Conservation (phyloP, 2,797 vertebrate species). For the Tachyglossus aculeatus region DNA sequence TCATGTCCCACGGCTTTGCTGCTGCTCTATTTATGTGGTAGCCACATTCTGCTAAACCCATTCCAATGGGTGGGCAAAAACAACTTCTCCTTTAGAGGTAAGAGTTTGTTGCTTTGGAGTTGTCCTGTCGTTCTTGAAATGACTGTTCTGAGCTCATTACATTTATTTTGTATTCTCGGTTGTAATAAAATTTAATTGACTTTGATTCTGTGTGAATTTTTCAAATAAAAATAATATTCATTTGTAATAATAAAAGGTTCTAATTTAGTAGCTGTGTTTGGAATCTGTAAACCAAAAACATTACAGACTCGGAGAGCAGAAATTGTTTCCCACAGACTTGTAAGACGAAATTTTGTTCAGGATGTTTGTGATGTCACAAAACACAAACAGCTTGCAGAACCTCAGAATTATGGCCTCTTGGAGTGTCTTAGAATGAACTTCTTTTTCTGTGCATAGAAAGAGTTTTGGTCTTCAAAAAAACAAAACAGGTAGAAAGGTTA, state of each 20-base stretch:
- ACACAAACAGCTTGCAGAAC: slow-evolving; percentile 46
- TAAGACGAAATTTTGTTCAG: slow-evolving; percentile 45
- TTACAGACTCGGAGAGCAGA: slow-evolving; percentile 10
- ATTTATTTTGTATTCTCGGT: slow-evolving; percentile 95
- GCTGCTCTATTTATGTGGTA: slow-evolving; percentile 27
- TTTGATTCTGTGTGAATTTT: slow-evolving; percentile 77
- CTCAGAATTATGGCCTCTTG: slow-evolving; percentile 47
- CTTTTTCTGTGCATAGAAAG: slow-evolving; percentile 34
- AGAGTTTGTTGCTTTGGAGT: slow-evolving; percentile 78
- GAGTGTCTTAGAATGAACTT: slow-evolving; percentile 26
- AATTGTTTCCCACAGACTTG: slow-evolving; percentile 27
- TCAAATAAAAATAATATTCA: slow-evolving; percentile 67
- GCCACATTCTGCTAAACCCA: neutral
- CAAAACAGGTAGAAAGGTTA: neutral
- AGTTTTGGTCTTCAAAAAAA: slow-evolving; percentile 35
- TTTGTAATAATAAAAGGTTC: slow-evolving; percentile 65
- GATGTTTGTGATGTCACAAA: slow-evolving; percentile 39
- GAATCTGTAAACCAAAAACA: slow-evolving; percentile 40
- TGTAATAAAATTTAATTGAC: slow-evolving; percentile 90
- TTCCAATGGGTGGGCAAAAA: slow-evolving; percentile 52
- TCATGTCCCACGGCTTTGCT: slow-evolving; percentile 27
- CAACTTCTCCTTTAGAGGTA: slow-evolving; percentile 63
- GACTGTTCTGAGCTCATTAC: slow-evolving; percentile 87
- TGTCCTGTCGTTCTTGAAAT: slow-evolving; percentile 83
- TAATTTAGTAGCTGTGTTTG: slow-evolving; percentile 30